Conservation (phyloP, 2,797 vertebrate species). For the Chloroceryle inda region DNA sequence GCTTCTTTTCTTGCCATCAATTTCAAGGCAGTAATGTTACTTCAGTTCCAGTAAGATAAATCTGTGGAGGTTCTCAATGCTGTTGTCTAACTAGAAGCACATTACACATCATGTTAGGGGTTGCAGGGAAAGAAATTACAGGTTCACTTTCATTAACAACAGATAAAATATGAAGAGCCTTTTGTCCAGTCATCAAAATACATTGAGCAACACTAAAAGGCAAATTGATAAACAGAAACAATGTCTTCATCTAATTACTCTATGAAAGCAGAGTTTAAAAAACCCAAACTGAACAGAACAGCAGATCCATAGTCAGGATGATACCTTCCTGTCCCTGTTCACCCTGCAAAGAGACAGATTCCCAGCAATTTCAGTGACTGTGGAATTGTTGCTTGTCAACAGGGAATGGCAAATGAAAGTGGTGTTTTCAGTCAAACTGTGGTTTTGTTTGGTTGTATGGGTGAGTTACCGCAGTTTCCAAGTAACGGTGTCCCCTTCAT, state of each 20-base stretch:
- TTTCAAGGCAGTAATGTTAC: not conserved
- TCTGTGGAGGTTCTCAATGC: not conserved
- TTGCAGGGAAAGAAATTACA: not conserved
- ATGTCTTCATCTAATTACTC: conserved; percentile 35
- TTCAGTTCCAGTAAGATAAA: not conserved
- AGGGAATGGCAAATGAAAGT: not conserved
- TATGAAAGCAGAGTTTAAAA: not conserved
- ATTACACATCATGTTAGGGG: not conserved
- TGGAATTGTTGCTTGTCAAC: not conserved
- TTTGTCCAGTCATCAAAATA: not conserved
- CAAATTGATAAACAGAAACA: not conserved
- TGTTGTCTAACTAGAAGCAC: not conserved
- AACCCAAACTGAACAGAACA: not conserved
- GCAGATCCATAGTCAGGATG: not conserved
- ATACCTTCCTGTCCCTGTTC: conserved; percentile 1
- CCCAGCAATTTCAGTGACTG: not conserved
- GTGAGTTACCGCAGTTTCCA: not conserved
- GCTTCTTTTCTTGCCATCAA: not conserved
- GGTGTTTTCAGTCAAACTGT: not conserved
- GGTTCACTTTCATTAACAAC: not conserved
- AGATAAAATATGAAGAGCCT: not conserved
- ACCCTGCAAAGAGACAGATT: not conserved
- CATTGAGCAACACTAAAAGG: not conserved
- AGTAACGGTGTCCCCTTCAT: not conserved
- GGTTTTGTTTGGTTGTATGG: not conserved